phyloP scores from a whole-genome alignment of 2,113 vertebrate species.

The Leptosomus discolor region DNA sequence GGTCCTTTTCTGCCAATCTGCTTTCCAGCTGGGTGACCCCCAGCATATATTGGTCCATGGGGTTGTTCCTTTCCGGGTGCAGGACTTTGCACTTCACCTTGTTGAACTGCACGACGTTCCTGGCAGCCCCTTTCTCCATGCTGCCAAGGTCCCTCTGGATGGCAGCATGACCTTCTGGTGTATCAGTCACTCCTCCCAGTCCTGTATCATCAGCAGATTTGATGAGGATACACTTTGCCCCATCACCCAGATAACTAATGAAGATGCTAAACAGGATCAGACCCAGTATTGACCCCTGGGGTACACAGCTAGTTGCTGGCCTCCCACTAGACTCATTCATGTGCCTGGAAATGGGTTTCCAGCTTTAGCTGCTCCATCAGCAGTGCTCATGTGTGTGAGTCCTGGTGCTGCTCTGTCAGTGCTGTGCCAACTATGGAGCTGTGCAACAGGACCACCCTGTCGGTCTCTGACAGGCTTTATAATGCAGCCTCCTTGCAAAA shows the following conservation, averaged over 20 bases:
- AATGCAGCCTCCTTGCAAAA: background rate
- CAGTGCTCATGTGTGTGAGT: background rate
- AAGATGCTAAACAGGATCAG: background rate
- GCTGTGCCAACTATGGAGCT: background rate
- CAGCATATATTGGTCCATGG: background rate
- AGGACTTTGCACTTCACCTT: background rate
- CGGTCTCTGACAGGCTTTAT: background rate
- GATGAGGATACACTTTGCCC: background rate
- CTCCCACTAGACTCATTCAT: background rate
- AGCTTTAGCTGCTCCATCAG: background rate
- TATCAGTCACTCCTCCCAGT: too few species aligned
- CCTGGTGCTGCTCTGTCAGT: background rate
- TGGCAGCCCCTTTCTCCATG: background rate
- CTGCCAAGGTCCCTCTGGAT: too few species aligned
- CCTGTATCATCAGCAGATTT: background rate
- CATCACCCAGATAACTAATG: background rate
- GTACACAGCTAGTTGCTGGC: background rate
- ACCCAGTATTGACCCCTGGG: background rate
- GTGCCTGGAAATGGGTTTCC: background rate
- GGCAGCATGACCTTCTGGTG: too few species aligned
- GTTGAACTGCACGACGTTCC: background rate
- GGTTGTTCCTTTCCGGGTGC: background rate
- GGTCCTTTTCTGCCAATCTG: background rate
- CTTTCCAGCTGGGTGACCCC: background rate
- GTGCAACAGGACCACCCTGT: background rate